These are phyloP conservation scores for Corythornis leucogaster DNA, from an alignment of 2,797 vertebrate species.

Conservation along the genomic window DNA sequence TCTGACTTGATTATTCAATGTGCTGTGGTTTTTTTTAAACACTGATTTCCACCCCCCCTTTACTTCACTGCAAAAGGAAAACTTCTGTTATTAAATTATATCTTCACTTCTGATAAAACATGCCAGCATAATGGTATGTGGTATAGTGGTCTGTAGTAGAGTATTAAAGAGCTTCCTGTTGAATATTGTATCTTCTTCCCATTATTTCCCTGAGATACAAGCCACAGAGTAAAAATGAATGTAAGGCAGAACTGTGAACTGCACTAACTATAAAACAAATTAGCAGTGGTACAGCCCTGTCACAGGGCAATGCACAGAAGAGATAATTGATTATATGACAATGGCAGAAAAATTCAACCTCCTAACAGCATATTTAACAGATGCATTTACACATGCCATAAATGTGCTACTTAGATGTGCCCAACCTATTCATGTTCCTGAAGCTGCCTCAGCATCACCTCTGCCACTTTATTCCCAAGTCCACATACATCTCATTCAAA, in stretches of 20 bases:
- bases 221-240: neutral
- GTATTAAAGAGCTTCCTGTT: conserved; percentile 5
- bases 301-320: conserved; percentile 1
- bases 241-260: neutral
- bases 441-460: neutral
- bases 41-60: neutral
- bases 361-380: conserved; percentile 1
- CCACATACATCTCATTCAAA: neutral
- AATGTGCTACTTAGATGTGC: neutral
- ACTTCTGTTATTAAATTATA: conserved; percentile 16
- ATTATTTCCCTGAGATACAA: neutral
- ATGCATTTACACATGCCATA: neutral
- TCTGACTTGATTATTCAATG: neutral
- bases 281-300: neutral
- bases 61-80: neutral
- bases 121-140: neutral
- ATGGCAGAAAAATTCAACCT: conserved; percentile 20
- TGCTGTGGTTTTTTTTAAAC: neutral
- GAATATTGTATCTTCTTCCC: neutral
- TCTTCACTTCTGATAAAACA: conserved; percentile 18
- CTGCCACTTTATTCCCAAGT: neutral
- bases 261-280: conserved; percentile 45
- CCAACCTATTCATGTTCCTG: neutral
- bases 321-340: conserved; percentile 34
- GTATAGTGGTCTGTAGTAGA: neutral